Percentiles rank a stretch among this genome's conserved stretches.
phyloP scores from a whole-genome alignment of 2,797 vertebrate genomes.

The Toxotes lorentzi region DNA sequence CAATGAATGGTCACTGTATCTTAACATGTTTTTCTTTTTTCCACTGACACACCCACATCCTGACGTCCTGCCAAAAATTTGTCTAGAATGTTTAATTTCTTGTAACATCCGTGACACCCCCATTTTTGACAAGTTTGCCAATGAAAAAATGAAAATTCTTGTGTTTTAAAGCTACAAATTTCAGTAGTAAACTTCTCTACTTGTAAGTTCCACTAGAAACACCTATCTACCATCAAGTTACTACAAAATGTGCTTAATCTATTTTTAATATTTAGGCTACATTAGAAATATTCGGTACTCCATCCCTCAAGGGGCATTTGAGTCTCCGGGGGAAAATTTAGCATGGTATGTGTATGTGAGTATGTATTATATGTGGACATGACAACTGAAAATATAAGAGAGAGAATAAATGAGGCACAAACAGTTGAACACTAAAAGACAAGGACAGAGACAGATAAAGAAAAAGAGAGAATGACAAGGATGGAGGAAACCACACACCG shows the following conservation, averaged over 20 bases:
- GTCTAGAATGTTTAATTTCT: constrained; percentile 9
- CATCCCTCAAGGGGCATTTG: background rate
- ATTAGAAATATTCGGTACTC: background rate
- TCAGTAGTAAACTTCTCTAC: too few relatives aligned
- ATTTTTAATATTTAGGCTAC: background rate
- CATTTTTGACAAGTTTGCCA: constrained; percentile 23
- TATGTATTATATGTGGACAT: background rate
- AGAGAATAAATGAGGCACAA: background rate
- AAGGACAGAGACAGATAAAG: background rate
- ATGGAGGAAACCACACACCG: constrained; percentile 83
- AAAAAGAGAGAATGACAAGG: background rate
- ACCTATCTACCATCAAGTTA: background rate
- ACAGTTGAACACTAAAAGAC: background rate
- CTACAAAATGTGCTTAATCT: background rate
- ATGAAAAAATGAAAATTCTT: background rate
- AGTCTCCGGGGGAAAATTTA: background rate
- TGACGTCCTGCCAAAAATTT: constrained; percentile 32
- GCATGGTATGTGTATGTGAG: background rate
- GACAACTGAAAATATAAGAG: constrained; percentile 1
- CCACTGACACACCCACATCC: constrained; percentile 30
- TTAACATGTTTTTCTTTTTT: constrained; percentile 3
- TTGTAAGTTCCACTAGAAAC: background rate
- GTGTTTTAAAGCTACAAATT: background rate
- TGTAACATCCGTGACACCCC: constrained; percentile 23
- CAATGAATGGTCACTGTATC: constrained; percentile 8